Evolutionary conservation across 37 sponge, comb jelly and placozoan genomes (phyloP).

Genomic region (Spongilla lacustris): DNA sequence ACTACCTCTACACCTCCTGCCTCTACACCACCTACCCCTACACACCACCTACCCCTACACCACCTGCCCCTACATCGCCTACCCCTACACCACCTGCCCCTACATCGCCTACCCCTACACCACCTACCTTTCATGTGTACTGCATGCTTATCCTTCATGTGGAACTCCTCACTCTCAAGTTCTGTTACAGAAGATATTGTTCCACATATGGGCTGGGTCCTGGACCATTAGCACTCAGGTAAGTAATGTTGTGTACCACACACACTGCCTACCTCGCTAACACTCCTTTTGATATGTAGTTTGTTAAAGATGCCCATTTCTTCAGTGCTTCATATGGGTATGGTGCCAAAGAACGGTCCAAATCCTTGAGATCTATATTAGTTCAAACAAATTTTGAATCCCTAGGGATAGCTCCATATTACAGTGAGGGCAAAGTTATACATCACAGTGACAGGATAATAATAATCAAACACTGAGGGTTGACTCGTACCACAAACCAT

Average conservation of each 20-base stretch:
- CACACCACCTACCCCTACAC: not conserved
- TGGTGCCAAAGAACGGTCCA: constrained; percentile 78
- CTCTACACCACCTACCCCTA: not conserved
- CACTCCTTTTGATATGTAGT: constrained; percentile 59
- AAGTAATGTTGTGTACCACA: not conserved
- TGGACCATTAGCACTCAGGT: not conserved
- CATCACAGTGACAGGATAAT: too few relatives aligned
- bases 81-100: not conserved
- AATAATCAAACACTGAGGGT: too few relatives aligned
- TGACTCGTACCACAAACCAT: too few relatives aligned
- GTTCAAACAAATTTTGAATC: not conserved
- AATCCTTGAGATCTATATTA: constrained; percentile 51
- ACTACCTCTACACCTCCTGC: too few relatives aligned
- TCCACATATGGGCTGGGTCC: constrained; percentile 60
- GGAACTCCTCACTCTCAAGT: constrained; percentile 8
- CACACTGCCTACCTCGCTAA: constrained; percentile 42
- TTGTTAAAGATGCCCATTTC: constrained; percentile 84
- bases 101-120: not conserved
- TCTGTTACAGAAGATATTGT: constrained; percentile 65
- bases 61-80: too few relatives aligned
- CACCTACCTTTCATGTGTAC: not conserved
- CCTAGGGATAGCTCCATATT: too few relatives aligned
- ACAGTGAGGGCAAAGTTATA: too few relatives aligned
- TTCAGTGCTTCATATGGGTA: constrained; percentile 87
- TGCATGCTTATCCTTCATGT: not conserved